Percentiles rank a stretch among this genome's conserved stretches.
Evolutionary conservation across 2,797 vertebrate species (phyloP).

Genomic region (Poliocrania exsul): DNA sequence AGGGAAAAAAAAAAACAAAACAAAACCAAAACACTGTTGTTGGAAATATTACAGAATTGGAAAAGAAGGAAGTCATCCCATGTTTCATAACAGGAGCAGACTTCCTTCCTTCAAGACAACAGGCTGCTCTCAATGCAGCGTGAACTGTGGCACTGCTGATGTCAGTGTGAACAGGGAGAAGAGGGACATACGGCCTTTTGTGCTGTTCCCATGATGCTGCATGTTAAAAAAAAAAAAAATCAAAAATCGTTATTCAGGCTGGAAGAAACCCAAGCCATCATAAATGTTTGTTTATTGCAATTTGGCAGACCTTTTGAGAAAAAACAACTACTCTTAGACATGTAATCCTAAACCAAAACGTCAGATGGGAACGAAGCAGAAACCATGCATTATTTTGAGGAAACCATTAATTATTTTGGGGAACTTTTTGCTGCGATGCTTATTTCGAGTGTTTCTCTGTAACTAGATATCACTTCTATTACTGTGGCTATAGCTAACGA

Average conservation of each 20-base stretch:
- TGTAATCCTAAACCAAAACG: neutral
- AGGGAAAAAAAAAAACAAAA: neutral
- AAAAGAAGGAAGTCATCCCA: neutral
- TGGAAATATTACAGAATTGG: neutral
- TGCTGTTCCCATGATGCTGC: neutral
- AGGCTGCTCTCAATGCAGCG: neutral
- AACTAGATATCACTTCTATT: conserved; percentile 19
- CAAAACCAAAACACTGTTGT: accelerated
- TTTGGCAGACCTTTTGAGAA: conserved; percentile 18
- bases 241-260: neutral
- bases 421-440: neutral
- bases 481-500: conserved; percentile 11
- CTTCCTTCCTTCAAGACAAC: neutral
- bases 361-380: neutral
- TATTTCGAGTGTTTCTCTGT: neutral
- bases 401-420: neutral
- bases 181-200: conserved; percentile 41
- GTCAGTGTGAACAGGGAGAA: conserved; percentile 6
- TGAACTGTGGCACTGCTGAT: neutral
- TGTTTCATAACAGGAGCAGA: neutral
- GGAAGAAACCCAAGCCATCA: conserved; percentile 11
- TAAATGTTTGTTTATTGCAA: conserved; percentile 4
- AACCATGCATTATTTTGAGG: neutral
- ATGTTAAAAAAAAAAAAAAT: neutral
- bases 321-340: neutral